phyloP scores from a whole-genome alignment of 2,888 invertebrate species.

The Synanthedon myopaeformis region DNA sequence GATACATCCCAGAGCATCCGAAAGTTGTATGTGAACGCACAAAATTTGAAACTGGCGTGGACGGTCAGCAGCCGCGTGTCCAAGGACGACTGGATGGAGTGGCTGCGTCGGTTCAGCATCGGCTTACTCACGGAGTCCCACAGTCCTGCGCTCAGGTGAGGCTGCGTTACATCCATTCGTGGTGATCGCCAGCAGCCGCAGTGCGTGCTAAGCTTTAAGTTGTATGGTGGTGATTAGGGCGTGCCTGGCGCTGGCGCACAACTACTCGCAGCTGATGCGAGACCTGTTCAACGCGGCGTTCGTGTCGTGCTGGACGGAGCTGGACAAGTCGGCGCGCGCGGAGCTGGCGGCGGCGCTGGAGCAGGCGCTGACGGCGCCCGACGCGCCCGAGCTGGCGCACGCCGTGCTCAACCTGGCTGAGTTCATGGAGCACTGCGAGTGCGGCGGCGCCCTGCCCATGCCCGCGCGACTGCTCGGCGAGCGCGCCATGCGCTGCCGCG shows the following conservation, averaged over 20 bases:
- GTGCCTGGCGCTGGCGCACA: constrained; percentile 92
- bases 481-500: constrained; percentile 93
- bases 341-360: constrained; percentile 89
- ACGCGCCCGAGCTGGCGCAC: constrained; percentile 95
- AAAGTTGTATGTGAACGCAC: constrained; percentile 84
- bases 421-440: constrained; percentile 99
- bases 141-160: constrained; percentile 85
- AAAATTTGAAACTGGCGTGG: constrained; percentile 90
- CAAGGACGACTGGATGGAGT: constrained; percentile 99
- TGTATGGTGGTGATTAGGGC: constrained; percentile 48
- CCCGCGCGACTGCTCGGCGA: constrained; percentile 89
- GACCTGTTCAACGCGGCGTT: constrained; percentile 99
- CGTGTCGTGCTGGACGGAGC: constrained; percentile 98
- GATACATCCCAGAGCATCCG: constrained; percentile 81
- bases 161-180: background rate
- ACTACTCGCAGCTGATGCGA: constrained; percentile 93
- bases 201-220: background rate
- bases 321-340: constrained; percentile 82
- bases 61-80: constrained; percentile 92
- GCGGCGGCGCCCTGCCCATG: constrained; percentile 90
- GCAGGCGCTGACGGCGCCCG: constrained; percentile 91
- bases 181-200: background rate
- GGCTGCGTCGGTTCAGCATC: constrained; percentile 92
- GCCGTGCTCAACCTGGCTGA: constrained; percentile 97
- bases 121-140: constrained; percentile 95